Conservation (phyloP, 2,888 invertebrate species). For the Tenthredo livida region DNA sequence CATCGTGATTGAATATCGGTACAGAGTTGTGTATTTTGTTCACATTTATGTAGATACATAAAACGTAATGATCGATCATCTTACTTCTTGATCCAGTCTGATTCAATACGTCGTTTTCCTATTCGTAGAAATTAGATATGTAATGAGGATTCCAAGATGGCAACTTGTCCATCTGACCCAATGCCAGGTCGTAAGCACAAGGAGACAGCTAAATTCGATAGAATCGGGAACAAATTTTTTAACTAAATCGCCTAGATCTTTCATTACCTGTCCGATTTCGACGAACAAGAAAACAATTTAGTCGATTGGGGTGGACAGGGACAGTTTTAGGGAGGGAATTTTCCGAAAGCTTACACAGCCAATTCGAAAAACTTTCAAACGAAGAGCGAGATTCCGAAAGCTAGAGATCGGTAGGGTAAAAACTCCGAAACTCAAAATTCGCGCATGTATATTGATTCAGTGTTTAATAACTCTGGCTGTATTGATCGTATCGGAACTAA, state of each 20-base stretch:
- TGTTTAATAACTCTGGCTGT: too few relatives aligned
- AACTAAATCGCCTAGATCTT: not conserved
- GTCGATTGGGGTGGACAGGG: not conserved
- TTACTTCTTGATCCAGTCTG: not conserved
- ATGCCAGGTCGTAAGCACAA: not conserved
- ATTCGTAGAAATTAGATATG: conserved; percentile 3
- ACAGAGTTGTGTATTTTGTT: not conserved
- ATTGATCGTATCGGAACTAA: too few relatives aligned
- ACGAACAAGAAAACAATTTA: not conserved
- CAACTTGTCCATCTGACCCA: not conserved
- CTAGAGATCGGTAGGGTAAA: too few relatives aligned
- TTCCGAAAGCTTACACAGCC: too few relatives aligned
- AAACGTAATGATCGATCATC: too few relatives aligned
- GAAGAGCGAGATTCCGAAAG: too few relatives aligned
- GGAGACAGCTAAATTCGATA: not conserved
- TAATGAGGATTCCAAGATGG: not conserved
- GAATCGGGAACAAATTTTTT: not conserved
- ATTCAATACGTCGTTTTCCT: not conserved
- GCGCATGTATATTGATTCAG: too few relatives aligned
- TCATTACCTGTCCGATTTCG: not conserved
- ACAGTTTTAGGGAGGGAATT: too few relatives aligned
- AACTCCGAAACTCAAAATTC: too few relatives aligned
- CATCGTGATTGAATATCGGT: not conserved
- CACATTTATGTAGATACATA: not conserved
- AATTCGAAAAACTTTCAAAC: too few relatives aligned